These are phyloP conservation scores for Gymnocypris eckloni DNA, from an alignment of 2,797 vertebrate species.

Conservation along the genomic window DNA sequence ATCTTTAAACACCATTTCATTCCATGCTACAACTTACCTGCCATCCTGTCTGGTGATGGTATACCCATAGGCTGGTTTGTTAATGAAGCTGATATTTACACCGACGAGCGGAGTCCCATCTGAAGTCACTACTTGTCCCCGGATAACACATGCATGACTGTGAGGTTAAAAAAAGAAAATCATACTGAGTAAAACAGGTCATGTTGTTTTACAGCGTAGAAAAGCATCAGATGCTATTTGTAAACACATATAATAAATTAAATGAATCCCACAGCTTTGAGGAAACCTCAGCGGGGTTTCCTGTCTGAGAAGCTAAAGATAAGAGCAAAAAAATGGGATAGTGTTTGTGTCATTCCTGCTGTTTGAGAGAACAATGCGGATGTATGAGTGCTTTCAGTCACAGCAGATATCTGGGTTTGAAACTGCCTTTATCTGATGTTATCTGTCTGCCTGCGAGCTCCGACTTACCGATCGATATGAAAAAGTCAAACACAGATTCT, in stretches of 20 bases:
- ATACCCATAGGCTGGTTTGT: conserved; percentile 90
- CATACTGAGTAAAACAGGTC: neutral
- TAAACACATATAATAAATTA: conserved; percentile 59
- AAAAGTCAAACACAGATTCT: conserved; percentile 57
- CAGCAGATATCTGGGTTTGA: conserved; percentile 43
- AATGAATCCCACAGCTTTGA: conserved; percentile 58
- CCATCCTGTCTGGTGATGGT: conserved; percentile 97
- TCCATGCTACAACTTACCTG: conserved; percentile 78
- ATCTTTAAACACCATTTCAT: conserved; percentile 20
- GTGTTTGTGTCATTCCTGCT: conserved; percentile 49
- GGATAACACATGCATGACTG: conserved; percentile 96
- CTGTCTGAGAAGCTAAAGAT: conserved; percentile 66
- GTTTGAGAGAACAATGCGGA: conserved; percentile 64
- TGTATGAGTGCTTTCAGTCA: conserved; percentile 51
- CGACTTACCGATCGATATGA: conserved; percentile 55
- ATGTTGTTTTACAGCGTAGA: neutral
- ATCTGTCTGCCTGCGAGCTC: conserved; percentile 53
- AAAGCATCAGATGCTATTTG: conserved; percentile 47
- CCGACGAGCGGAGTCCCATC: conserved; percentile 96
- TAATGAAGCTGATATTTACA: conserved; percentile 96
- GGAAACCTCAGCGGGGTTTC: conserved; percentile 63
- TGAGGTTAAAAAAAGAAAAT: conserved; percentile 28
- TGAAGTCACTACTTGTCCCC: conserved; percentile 95
- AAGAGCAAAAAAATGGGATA: conserved; percentile 66
- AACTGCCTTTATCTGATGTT: conserved; percentile 54